phyloP scores from a whole-genome alignment of 2,113 vertebrate species.

The Platycercus adscitus region DNA sequence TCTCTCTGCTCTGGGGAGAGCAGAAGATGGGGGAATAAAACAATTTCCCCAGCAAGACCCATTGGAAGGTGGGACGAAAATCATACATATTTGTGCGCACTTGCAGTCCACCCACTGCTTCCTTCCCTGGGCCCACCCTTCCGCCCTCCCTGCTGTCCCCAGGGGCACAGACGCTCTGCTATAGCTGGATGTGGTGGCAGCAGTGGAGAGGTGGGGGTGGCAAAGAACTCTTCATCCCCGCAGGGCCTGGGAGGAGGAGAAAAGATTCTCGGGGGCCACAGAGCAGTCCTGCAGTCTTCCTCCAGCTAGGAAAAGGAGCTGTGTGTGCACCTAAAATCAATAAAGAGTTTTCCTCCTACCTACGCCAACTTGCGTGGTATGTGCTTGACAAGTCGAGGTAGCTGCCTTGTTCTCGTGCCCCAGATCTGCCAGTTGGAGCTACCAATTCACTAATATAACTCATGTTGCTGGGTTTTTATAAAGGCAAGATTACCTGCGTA shows the following conservation, averaged over 20 bases:
- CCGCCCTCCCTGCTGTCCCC: not conserved
- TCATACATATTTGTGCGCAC: not conserved
- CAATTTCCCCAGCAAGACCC: not conserved
- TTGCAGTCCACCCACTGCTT: slow-evolving; percentile 53
- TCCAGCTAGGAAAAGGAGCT: not conserved
- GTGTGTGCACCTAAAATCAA: not conserved
- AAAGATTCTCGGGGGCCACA: fast-evolving
- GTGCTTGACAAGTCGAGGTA: not conserved
- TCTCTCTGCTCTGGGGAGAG: not conserved
- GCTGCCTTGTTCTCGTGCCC: not conserved
- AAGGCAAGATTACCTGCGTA: not conserved
- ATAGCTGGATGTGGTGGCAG: not conserved
- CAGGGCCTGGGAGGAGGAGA: not conserved
- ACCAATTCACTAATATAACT: not conserved
- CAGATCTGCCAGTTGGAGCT: not conserved
- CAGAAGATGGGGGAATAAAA: not conserved
- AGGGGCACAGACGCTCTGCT: not conserved
- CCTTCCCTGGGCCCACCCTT: slow-evolving; percentile 48
- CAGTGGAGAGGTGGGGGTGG: not conserved
- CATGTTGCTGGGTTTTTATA: not conserved
- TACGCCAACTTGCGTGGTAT: fast-evolving
- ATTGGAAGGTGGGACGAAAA: slow-evolving; percentile 15
- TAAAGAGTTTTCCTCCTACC: not conserved
- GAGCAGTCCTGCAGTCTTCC: not conserved
- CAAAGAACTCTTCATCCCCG: not conserved